Evolutionary conservation across 2,888 invertebrate species (phyloP).

Genomic region (Cephonodes hylas): DNA sequence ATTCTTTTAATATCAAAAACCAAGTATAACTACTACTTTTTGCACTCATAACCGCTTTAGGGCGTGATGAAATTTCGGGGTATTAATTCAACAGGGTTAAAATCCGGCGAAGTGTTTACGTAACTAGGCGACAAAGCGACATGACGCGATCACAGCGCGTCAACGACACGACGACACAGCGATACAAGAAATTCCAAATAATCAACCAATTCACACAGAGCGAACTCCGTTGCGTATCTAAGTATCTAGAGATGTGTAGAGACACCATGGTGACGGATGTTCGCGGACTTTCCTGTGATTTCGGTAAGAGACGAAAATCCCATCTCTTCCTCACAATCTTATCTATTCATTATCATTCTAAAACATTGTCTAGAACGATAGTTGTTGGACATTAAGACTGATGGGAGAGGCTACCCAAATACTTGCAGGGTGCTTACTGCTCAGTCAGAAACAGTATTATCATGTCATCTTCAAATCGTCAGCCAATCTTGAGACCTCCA

Average conservation of each 20-base stretch:
- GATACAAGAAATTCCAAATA: slow-evolving; percentile 73
- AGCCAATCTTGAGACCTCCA: too few relatives aligned
- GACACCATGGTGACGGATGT: not conserved
- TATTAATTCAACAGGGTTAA: slow-evolving; percentile 2
- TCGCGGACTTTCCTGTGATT: not conserved
- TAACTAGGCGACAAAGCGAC: not conserved
- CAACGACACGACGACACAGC: slow-evolving; percentile 38
- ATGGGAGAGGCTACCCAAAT: too few relatives aligned
- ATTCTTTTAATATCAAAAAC: not conserved
- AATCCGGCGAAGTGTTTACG: not conserved
- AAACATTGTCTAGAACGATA: too few relatives aligned
- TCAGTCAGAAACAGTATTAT: too few relatives aligned
- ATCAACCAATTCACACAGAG: slow-evolving; percentile 74
- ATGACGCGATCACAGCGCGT: not conserved
- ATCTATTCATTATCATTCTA: too few relatives aligned
- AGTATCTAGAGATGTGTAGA: slow-evolving; percentile 40
- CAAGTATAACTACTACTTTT: not conserved
- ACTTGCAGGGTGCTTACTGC: too few relatives aligned
- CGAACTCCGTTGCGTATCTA: slow-evolving; percentile 73
- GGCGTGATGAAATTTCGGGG: not conserved
- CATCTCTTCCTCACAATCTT: too few relatives aligned
- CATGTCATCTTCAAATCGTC: too few relatives aligned
- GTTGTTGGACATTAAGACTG: too few relatives aligned
- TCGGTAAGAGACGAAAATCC: not conserved
- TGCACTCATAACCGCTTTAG: not conserved